Conservation (phyloP, 2,797 vertebrate genomes). For the Paedocypris micromegethes region DNA sequence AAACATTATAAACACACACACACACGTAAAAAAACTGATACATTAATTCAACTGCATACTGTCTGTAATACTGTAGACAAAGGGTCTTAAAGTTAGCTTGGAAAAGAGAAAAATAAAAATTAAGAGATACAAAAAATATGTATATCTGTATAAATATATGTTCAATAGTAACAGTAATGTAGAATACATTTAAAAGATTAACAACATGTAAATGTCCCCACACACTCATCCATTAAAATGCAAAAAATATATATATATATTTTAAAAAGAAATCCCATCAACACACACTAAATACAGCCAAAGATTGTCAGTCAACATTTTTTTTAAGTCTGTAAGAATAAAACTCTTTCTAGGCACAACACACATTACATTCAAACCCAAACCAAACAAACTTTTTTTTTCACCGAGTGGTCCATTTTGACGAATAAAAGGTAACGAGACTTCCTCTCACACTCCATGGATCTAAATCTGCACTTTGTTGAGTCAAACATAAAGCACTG, state of each 20-base stretch:
- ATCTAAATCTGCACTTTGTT: constrained; percentile 4
- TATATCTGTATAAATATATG: constrained; percentile 67
- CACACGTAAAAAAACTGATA: constrained; percentile 83
- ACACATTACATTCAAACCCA: constrained; percentile 48
- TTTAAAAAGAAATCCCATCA: constrained; percentile 52
- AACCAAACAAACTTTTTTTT: constrained; percentile 46
- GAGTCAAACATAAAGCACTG: background rate
- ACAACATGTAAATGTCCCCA: constrained; percentile 49
- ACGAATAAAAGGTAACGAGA: constrained; percentile 46
- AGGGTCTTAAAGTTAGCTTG: constrained; percentile 66
- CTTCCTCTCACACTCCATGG: constrained; percentile 40
- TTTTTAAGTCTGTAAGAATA: constrained; percentile 40
- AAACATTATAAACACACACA: constrained; percentile 83
- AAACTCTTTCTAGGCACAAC: constrained; percentile 52
- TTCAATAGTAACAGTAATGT: constrained; percentile 71
- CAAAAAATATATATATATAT: constrained; percentile 63
- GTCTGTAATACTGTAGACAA: constrained; percentile 72
- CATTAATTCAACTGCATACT: constrained; percentile 69
- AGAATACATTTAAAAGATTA: constrained; percentile 65
- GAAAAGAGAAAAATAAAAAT: constrained; percentile 54
- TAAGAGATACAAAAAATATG: constrained; percentile 75
- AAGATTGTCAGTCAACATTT: constrained; percentile 72
- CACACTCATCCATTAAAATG: constrained; percentile 50
- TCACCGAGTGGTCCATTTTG: constrained; percentile 51
- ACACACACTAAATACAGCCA: constrained; percentile 57